These are phyloP conservation scores for Tribolium freemani DNA, from an alignment of 2,888 invertebrate genomes.

Conservation along the genomic window DNA sequence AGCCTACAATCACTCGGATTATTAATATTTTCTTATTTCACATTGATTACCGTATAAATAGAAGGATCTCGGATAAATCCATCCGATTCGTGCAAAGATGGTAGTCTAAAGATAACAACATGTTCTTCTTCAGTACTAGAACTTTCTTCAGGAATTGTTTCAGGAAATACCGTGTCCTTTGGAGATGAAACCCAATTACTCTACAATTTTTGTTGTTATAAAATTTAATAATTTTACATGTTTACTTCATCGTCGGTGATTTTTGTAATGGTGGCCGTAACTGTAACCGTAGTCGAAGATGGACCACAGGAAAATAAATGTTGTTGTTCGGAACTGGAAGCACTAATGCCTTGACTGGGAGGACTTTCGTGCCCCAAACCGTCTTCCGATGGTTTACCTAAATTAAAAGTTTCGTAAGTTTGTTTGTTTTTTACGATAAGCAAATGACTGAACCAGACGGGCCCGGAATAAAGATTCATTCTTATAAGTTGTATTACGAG, in stretches of 20 bases:
- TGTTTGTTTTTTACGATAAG: too few relatives aligned
- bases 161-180: conserved; percentile 90
- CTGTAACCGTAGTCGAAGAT: conserved; percentile 61
- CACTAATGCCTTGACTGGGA: conserved; percentile 69
- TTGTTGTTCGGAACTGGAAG: conserved; percentile 62
- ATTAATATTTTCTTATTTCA: background rate
- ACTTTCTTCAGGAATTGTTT: conserved; percentile 93
- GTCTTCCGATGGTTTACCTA: conserved; percentile 60
- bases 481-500: too few relatives aligned
- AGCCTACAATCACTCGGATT: conserved; percentile 68
- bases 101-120: conserved; percentile 89
- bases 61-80: conserved; percentile 83
- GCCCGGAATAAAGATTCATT: too few relatives aligned
- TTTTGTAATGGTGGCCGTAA: conserved; percentile 67
- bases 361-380: conserved; percentile 73
- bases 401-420: too few relatives aligned
- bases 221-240: too few relatives aligned
- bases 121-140: conserved; percentile 94
- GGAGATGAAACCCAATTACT: conserved; percentile 87
- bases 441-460: too few relatives aligned
- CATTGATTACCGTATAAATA: conserved; percentile 78
- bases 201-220: conserved; percentile 62
- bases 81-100: conserved; percentile 80
- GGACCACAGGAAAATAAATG: conserved; percentile 63
- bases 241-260: conserved; percentile 72